Evolutionary conservation across 2,113 vertebrate genomes (phyloP).

Genomic region (Martes martes): DNA sequence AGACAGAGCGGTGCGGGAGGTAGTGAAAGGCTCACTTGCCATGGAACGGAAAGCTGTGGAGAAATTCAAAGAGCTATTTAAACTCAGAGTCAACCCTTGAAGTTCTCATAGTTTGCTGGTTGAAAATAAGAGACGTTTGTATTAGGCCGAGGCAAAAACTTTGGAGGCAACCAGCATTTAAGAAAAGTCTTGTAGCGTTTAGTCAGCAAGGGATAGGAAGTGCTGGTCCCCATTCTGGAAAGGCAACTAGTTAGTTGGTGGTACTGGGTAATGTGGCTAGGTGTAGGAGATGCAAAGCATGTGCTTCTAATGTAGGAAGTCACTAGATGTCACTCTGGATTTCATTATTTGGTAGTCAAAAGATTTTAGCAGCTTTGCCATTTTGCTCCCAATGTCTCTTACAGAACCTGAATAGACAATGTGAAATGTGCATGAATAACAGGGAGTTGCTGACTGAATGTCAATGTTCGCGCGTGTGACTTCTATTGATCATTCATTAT

Average conservation of each 20-base stretch:
- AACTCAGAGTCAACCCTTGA: background rate
- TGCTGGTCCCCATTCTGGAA: background rate
- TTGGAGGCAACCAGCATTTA: background rate
- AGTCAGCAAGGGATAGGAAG: background rate
- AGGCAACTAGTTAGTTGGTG: constrained; percentile 21
- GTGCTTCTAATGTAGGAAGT: constrained; percentile 77
- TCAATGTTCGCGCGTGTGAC: constrained; percentile 85
- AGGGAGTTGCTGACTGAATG: constrained; percentile 84
- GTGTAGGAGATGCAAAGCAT: constrained; percentile 63
- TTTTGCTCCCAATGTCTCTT: constrained; percentile 66
- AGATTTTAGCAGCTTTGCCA: constrained; percentile 77
- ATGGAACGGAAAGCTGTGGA: background rate
- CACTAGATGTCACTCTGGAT: constrained; percentile 87
- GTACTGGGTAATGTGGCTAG: constrained; percentile 37
- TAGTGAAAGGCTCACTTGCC: background rate
- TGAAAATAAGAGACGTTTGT: constrained; percentile 13
- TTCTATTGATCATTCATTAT: constrained; percentile 88
- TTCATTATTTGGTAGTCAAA: constrained; percentile 78
- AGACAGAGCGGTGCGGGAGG: background rate
- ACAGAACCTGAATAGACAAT: constrained; percentile 75
- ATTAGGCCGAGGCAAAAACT: constrained; percentile 39
- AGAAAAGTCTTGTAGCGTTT: background rate
- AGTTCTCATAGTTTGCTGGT: background rate
- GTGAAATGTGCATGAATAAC: constrained; percentile 82
- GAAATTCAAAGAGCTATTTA: constrained; percentile 42